Percentiles rank a stretch among this genome's conserved stretches.
Conservation (phyloP, 2,113 vertebrate genomes). For the Periophthalmodon schlosseri region DNA sequence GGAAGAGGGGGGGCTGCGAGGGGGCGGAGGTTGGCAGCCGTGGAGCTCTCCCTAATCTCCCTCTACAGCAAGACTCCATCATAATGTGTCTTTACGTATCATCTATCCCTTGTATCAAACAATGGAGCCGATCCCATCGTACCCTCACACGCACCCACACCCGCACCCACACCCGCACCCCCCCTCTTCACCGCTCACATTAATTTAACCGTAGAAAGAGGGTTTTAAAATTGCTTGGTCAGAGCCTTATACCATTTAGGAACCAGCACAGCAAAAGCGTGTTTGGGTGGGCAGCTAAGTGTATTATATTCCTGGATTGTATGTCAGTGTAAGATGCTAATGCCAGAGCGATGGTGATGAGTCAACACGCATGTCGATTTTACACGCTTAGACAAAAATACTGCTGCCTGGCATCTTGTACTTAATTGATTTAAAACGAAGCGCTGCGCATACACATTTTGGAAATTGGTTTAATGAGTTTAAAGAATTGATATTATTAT, state of each 20-base stretch:
- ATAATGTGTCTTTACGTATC: conserved; percentile 63
- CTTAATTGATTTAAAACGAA: conserved; percentile 36
- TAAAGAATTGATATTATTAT: neutral
- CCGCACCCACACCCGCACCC: conserved; percentile 29
- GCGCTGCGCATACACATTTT: conserved; percentile 16
- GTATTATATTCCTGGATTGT: conserved; percentile 63
- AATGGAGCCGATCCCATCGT: conserved; percentile 43
- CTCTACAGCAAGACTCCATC: conserved; percentile 61
- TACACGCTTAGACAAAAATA: conserved; percentile 53
- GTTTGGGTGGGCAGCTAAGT: conserved; percentile 64
- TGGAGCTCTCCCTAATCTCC: conserved; percentile 64
- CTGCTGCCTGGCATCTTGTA: conserved; percentile 55
- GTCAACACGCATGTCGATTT: conserved; percentile 61
- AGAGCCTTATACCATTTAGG: conserved; percentile 53
- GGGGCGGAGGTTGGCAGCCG: conserved; percentile 55
- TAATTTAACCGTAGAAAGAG: conserved; percentile 55
- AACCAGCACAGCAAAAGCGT: conserved; percentile 62
- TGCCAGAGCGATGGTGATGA: conserved; percentile 48
- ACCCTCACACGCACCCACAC: no score
- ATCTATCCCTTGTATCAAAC: conserved; percentile 55
- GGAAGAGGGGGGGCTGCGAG: conserved; percentile 5
- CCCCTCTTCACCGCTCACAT: conserved; percentile 26
- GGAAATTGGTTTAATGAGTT: conserved; percentile 7
- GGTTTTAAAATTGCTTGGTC: conserved; percentile 62
- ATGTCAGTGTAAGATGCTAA: conserved; percentile 54